A percentile compares a stretch with the other conserved stretches of the same genome.
phyloP scores from a whole-genome alignment of 2,113 vertebrate species.

The Paratilapia polleni region DNA sequence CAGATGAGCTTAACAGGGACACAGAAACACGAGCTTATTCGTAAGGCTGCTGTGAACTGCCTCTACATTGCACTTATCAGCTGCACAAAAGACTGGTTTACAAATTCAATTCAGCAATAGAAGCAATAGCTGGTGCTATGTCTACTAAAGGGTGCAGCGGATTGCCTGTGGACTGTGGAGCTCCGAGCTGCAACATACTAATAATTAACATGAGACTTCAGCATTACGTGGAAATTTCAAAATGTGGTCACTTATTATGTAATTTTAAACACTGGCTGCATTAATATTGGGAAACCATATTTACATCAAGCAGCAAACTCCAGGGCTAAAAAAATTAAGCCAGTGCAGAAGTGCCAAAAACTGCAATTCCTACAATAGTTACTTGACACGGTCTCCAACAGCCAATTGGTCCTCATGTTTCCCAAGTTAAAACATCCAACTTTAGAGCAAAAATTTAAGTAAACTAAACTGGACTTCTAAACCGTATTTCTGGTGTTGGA shows the following conservation, averaged over 20 bases:
- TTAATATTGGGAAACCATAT: neutral
- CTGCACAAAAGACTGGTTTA: neutral
- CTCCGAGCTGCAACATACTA: no score
- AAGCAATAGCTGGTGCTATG: neutral
- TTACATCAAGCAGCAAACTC: neutral
- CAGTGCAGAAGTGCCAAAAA: neutral
- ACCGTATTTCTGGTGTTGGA: no score
- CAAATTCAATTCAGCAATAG: neutral
- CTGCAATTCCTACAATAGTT: neutral
- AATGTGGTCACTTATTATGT: neutral
- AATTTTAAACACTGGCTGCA: neutral
- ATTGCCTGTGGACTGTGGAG: no score
- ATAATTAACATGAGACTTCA: no score
- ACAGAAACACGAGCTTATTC: neutral
- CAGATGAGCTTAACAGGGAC: conserved; percentile 13
- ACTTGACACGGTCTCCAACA: neutral
- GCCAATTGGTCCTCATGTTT: neutral
- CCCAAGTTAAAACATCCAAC: no score
- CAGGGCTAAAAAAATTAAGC: neutral
- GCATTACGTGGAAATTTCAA: no score
- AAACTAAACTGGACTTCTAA: no score
- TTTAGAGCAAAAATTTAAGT: no score
- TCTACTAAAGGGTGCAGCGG: neutral
- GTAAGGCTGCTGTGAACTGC: neutral
- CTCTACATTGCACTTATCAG: neutral